These are phyloP conservation scores for Andinoacara biseriatus DNA, from an alignment of 2,113 vertebrate genomes.

Conservation along the genomic window DNA sequence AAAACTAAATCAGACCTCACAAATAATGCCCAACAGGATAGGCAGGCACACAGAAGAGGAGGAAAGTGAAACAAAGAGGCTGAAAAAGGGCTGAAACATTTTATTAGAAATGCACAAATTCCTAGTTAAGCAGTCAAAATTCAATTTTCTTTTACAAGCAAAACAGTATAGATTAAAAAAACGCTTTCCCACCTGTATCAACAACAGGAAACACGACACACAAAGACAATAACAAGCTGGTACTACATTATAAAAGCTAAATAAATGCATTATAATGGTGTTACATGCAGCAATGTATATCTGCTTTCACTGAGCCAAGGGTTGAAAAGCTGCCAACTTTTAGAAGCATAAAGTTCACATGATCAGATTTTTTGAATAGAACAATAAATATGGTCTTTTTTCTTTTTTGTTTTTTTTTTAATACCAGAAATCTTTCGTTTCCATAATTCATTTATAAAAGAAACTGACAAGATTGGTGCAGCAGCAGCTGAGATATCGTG, in stretches of 20 bases:
- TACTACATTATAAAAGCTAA: neutral
- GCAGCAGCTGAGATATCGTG: neutral
- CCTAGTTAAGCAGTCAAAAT: slow-evolving; percentile 20
- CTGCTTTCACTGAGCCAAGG: neutral
- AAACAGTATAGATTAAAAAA: neutral
- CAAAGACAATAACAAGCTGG: neutral
- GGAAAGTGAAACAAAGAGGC: neutral
- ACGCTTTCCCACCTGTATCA: neutral
- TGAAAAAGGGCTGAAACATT: slow-evolving; percentile 26
- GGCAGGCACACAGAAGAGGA: slow-evolving; percentile 13
- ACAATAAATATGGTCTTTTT: neutral
- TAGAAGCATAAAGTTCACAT: neutral
- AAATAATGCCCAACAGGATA: slow-evolving; percentile 41
- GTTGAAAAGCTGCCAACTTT: neutral
- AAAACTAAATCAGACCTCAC: slow-evolving; percentile 58
- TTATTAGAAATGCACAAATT: slow-evolving; percentile 64
- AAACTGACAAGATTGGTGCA: neutral
- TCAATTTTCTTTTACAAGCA: slow-evolving; percentile 11
- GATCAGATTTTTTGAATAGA: neutral
- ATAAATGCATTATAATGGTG: neutral
- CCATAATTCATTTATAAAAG: neutral
- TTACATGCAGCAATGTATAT: neutral
- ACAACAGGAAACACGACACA: neutral
- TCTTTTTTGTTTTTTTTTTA: no score
- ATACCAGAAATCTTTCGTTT: neutral